Evolutionary conservation across 2,113 vertebrate species (phyloP), one percentile per base, ranked within the genome.

Genomic region (Marmota monax): DNA sequence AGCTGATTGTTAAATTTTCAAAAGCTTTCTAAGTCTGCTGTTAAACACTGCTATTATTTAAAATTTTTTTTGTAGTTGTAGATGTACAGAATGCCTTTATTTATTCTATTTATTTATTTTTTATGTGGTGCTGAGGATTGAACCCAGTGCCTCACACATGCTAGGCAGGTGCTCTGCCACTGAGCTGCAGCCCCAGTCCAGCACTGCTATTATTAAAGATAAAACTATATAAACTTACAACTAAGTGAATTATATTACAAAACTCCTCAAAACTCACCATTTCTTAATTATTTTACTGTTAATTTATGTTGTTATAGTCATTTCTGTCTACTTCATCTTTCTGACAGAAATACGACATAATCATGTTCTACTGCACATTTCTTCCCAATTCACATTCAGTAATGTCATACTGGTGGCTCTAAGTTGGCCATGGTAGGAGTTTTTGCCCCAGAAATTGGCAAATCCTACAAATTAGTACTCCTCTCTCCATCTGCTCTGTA

Each of bases 131-230:
- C 48, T 51, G 48, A 51, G 48, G 48, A 51, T 51, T 51, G 48
- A 51, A 51, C 48, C 48, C 10, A 51, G 48, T 51, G 48, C 48
- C 48, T 51, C 48, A 51, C 48, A 51, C 48, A 13, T 51, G 48
- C 48, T 51, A 51, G 48, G 48, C 48, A 51, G 12, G 48, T 51
- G 48, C 48, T 51, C 48, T 51, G 48, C 48, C 48, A 51, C 12
- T 51, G 48, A 51, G 48, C 48, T 51, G 12, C 12, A 51, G 48
- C 48, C 48, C 48, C 48, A 51, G 48, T 51, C 48, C 48, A 95
- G 51, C 34, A 95, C 9, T 48, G 48, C 34, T 69, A 72, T 32
- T 92, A 78, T 29, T 82, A 86, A 90, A 85, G n/a, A 74, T 85
- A 86, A 48, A 82, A 39, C 39, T 53, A 76, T 27, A 37, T 45